Evolutionary conservation across 2,113 vertebrate species (phyloP), one percentile per base, ranked within the genome.

Genomic region (Nettapus auritus): DNA sequence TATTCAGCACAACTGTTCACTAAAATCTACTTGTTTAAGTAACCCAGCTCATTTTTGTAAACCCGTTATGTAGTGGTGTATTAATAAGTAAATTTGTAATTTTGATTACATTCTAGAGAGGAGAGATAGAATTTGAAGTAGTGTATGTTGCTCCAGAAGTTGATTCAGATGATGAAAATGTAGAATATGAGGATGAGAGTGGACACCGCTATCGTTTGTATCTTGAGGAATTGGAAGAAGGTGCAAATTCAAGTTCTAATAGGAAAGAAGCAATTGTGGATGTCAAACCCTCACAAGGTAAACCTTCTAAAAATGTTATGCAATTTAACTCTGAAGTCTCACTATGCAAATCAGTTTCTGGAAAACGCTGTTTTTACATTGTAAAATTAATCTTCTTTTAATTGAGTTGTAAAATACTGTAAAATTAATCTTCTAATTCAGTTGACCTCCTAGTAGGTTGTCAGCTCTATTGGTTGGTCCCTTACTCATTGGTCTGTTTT

Each of bases 71-170:
- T 46, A 79, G 19, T 23, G 85, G 22, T 82, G 66, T 23, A 19
- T 13, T 70, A 55, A 4, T 73, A 64, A 93, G 20, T 80, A 82
- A 88, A 68, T 36, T 28, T 59, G 13, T 89, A 4, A 57, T 74
- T 83, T 91, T 67, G 1, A 1, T 82, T 89, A 46, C 73, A 36
- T 92, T 97, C 70, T 97, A 99, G 99, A 98, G 99, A 91, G 99
- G 99, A 0, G 99, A 99, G 96, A 99, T 99, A 3, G 99, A 99
- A 96, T 99, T 99, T 80, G 99, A 99, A 98, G 99, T 99, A 66
- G 99, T 99, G 75, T 99, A 99, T 2, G 99, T 99, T 97, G 99
- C 99, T 86, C 99, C 99, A 8, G 99, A 99, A 95, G 99, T 99
- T 79, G 99, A 99, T 97, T 99, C 99, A 0, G 99, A 99, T 88